Percentiles rank a stretch among this genome's conserved stretches.
phyloP scores from a whole-genome alignment of 2,797 vertebrate species.

The Picus viridis region DNA sequence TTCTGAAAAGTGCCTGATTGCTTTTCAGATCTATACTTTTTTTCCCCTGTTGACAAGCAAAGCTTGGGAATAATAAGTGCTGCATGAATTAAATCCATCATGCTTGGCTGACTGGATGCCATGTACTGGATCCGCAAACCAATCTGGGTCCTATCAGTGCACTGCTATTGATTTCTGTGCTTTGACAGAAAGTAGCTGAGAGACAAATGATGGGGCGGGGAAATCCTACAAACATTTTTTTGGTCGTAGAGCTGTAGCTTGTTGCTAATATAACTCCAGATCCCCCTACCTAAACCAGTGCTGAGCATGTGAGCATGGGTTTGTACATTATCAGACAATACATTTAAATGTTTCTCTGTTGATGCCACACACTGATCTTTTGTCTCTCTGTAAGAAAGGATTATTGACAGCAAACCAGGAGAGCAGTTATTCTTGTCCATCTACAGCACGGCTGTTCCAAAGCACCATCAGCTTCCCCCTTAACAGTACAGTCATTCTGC shows the following conservation, averaged over 20 bases:
- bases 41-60: constrained; percentile 35
- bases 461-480: neutral
- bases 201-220: neutral
- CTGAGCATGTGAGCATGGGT: neutral
- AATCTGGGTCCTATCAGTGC: constrained; percentile 37
- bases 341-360: neutral
- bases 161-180: constrained; percentile 49
- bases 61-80: constrained; percentile 42
- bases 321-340: neutral
- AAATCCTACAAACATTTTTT: neutral
- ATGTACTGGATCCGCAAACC: constrained; percentile 4
- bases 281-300: neutral
- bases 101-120: constrained; percentile 34
- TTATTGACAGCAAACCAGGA: neutral
- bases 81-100: constrained; percentile 65
- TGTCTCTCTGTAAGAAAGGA: neutral
- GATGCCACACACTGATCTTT: neutral
- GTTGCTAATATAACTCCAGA: neutral
- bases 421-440: neutral
- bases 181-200: constrained; percentile 36
- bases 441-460: neutral
- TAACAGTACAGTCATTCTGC: neutral
- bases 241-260: neutral
- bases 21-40: constrained; percentile 49
- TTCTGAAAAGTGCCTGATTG: constrained; percentile 52